Evolutionary conservation across 2,888 invertebrate genomes (phyloP).

Genomic region (Dastarcus helophoroides): DNA sequence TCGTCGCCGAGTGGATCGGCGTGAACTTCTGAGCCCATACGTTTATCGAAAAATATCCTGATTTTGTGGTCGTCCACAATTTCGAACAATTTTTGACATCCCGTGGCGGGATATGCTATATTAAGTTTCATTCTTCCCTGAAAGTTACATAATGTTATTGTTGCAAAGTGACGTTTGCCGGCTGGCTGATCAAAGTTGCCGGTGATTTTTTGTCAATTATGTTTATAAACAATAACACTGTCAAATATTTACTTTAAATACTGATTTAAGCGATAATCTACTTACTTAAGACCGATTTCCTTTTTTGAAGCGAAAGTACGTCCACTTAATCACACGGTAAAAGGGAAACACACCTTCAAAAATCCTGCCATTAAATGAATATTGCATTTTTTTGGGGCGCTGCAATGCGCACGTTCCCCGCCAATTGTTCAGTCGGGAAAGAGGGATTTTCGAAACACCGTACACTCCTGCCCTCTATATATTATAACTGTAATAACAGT

Average conservation of each 20-base stretch:
- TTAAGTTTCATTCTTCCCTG: constrained; percentile 58
- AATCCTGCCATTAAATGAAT: constrained; percentile 11
- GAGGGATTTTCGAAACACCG: constrained; percentile 1
- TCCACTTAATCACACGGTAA: constrained; percentile 15
- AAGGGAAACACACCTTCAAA: constrained; percentile 12
- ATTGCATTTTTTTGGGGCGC: constrained; percentile 12
- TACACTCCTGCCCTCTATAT: background rate
- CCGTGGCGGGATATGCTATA: constrained; percentile 94
- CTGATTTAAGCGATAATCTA: constrained; percentile 14
- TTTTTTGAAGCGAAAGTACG: constrained; percentile 15
- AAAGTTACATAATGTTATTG: no score
- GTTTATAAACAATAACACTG: no score
- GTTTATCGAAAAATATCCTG: constrained; percentile 93
- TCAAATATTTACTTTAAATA: constrained; percentile 3
- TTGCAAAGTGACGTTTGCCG: no score
- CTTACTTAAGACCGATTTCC: constrained; percentile 14
- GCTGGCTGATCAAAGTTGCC: no score
- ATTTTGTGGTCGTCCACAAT: constrained; percentile 96
- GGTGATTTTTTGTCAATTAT: no score
- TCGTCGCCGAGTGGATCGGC: constrained; percentile 90
- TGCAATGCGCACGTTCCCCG: constrained; percentile 3
- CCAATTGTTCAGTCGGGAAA: background rate
- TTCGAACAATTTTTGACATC: constrained; percentile 94
- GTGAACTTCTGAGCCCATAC: constrained; percentile 92
- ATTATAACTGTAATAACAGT: background rate